Base-by-base conservation (phyloP, 2,113 vertebrate genomes). In the Gadus macrocephalus region DNA sequence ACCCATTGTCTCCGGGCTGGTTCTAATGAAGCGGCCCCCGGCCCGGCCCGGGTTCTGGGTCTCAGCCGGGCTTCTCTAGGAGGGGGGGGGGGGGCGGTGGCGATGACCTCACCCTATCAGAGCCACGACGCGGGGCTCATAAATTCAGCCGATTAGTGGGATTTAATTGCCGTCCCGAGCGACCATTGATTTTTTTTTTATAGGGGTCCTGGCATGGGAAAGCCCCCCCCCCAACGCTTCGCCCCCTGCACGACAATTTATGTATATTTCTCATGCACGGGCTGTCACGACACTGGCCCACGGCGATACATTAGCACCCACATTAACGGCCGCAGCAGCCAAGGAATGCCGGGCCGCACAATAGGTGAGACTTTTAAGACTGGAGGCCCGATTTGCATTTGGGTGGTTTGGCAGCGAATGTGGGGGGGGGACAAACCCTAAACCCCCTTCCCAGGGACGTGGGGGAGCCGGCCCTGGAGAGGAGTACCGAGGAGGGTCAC, bases 351-450 rank as follows among this genome's bases (percentile, higher is more conserved):
- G 83, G 69, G 69, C 71, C 68, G 82, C 80, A 85, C 86, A 89
- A 90, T 86, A 85, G 86, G 83, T 89, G 78, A 83, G 84, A 86
- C 82, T 86, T 90, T 89, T 83, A 85, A 87, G 86, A 89, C 81
- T 85, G 61, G 75, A 83, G 75, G 66, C 77, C 72, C 76, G 80
- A 87, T 88, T 88, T 78, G 83, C 87, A 87, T 89, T 86, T 85
- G 75, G 81, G 77, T 79, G 66, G 74, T 15, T 55, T 73, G 64
- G 63, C 67, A 78, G 66, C 61, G 55, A 49, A 72, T 58, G 62
- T 67, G 77, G 66, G 62, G 77, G 66, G 62, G 55, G 72, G 56
- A 76, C 72, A 77, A 70, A 74, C 76, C 9, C 55, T 53, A 53
- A 53, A 25, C 71, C 64, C 64, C 25, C 12, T 17, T n/a, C 58